Percentiles rank a stretch among this genome's conserved stretches.
Evolutionary conservation across 2,888 invertebrate genomes (phyloP).

Genomic region (Tanytarsus gracilentus): DNA sequence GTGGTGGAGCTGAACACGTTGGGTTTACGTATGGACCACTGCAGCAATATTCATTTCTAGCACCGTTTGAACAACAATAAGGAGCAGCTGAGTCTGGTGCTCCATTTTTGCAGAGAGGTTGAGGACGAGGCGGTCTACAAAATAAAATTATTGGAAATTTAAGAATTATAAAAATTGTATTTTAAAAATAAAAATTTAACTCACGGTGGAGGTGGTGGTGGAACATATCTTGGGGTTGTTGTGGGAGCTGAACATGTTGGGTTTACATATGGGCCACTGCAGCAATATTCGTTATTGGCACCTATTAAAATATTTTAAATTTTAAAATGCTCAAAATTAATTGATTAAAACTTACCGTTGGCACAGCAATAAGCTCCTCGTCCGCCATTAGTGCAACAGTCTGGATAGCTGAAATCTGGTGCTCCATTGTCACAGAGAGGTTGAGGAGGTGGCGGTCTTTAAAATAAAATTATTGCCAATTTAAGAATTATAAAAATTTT

Average conservation of each 20-base stretch:
- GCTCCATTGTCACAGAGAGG: background rate
- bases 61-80: background rate
- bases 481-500: too few relatives aligned
- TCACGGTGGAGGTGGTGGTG: background rate
- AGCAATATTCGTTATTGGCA: background rate
- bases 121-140: background rate
- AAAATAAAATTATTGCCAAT: background rate
- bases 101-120: background rate
- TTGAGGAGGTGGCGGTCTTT: background rate
- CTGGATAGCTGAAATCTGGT: background rate
- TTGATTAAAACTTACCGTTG: background rate
- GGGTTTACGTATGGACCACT: background rate
- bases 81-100: background rate
- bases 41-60: background rate
- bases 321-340: background rate
- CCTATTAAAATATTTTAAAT: background rate
- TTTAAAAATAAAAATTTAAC: too few relatives aligned
- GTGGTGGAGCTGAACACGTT: background rate
- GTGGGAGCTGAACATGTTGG: background rate
- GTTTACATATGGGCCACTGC: background rate
- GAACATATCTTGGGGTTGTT: background rate
- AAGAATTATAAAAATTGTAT: too few relatives aligned
- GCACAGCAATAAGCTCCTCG: slow-evolving; percentile 1
- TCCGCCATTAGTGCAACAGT: slow-evolving; percentile 3
- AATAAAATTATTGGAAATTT: background rate